A percentile compares a stretch with the other conserved stretches of the same genome.
phyloP scores from a whole-genome alignment of 2,797 vertebrate genomes.

The Parauchenoglanis punctatus region DNA sequence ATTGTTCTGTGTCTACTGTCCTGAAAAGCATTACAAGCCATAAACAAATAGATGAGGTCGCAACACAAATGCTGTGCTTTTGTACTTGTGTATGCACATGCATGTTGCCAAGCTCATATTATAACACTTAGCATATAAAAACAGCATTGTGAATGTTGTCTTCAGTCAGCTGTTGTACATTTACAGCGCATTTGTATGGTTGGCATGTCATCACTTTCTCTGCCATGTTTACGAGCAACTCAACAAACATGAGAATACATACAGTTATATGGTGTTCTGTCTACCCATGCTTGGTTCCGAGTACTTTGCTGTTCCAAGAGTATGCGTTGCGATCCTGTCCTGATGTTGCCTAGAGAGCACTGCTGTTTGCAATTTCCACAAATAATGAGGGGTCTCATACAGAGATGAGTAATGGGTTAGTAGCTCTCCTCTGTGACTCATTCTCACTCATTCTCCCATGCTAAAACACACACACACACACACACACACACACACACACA shows the following conservation, averaged over 20 bases:
- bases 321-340: constrained; percentile 39
- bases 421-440: constrained; percentile 33
- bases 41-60: constrained; percentile 33
- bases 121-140: constrained; percentile 17
- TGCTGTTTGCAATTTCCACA: constrained; percentile 53
- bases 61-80: not conserved
- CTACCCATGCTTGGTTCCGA: constrained; percentile 21
- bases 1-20: constrained; percentile 34
- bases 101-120: constrained; percentile 25
- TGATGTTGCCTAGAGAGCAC: constrained; percentile 32
- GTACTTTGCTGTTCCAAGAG: constrained; percentile 26
- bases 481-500: constrained; percentile 37
- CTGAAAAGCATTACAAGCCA: constrained; percentile 29
- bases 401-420: constrained; percentile 42
- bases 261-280: constrained; percentile 30
- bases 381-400: constrained; percentile 47
- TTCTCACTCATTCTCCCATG: constrained; percentile 22
- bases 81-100: not conserved
- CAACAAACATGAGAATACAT: constrained; percentile 25
- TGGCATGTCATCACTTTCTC: constrained; percentile 27
- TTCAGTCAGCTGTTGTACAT: constrained; percentile 39
- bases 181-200: constrained; percentile 24
- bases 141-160: not conserved
- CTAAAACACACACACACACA: constrained; percentile 37
- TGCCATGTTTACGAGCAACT: constrained; percentile 34